Evolutionary conservation across 2,888 invertebrate species (phyloP), one percentile per base, ranked within the genome.

Genomic region (Chironomus riparius): DNA sequence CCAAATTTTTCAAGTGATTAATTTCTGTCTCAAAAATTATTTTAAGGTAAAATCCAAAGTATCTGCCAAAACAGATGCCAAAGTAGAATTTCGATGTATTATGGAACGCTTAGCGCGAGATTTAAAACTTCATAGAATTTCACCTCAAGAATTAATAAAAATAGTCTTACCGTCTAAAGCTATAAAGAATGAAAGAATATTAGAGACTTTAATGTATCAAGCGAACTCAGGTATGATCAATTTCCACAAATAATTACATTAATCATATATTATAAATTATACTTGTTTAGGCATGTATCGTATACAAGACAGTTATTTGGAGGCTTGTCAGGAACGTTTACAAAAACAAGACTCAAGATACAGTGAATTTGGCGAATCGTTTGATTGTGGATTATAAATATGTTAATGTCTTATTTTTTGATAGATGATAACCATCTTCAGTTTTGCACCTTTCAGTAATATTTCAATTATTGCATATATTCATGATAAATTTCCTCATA

Each of bases 161-260:
- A 94, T 95, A 81, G 95, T 96, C 77, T 86, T 96, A 80, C 96
- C 95, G 70, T 93, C 95, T 77, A 96, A 95, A 83, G 94, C 95
- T 69, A 94, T 96, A 80, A 94, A 92, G 83, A 95, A 96, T 84
- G 95, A 96, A 84, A 88, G 92, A 76, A 96, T 96, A 79, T 86
- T 96, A 81, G 95, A 95, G 83, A 96, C 96, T 4, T 87, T 96
- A 70, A 94, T 95, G 92, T 92, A 91, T 84, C 96, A 96, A 85
- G 95, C 95, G 73, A 95, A 94, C 84, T 90, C 93, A 2, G 65
- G 65, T 65, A 65, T 38, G 38, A 0, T 18, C 2, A 56, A 56
- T 56, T 7, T 56, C 1, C 15, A n/a, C 3, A 13, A 12, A 12
- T 65, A 12, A 24, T 65, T 65, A 12, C 10, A 62, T 22, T 12